Base-by-base conservation (phyloP, 2,113 vertebrate species). In the Montifringilla adamsi region DNA sequence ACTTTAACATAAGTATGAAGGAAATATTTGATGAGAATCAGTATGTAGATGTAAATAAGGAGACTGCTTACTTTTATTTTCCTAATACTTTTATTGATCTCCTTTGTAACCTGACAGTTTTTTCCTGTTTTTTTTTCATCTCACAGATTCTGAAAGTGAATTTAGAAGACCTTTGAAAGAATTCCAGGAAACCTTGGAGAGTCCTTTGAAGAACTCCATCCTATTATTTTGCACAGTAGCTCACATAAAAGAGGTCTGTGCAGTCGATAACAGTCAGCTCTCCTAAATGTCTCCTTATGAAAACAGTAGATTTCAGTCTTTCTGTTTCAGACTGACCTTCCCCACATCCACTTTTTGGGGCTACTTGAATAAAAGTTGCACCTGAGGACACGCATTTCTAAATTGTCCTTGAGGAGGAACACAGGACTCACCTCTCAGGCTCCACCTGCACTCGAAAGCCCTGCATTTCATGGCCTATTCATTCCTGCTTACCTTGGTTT, bases 381-480 rank as follows among this genome's bases (percentile, higher is more conserved):
- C 30, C 5, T 14, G 31, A 49, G 27, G 33, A 41, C 9, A 27
- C 12, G 37, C 4, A 20, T 0, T 60, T 83, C 47, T 55, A 20
- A 49, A 17, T 7, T 58, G 22, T 66, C 3, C 1, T 18, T 30
- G 43, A 18, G 33, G 28, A 50, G 35, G 47, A 82, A 19, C 21
- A 63, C 6, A 22, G 39, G 10, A 59, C 24, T 46, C 5, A 2
- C 15, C 9, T 43, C 26, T 64, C 33, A 62, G 37, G 7, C 18
- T 89, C n/a, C 31, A 41, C 24, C 26, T 53, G 8, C 15, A 24
- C 28, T 43, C 0, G 0, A 52, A 37, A 2, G 0, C 17, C 5
- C 30, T 30, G 14, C 13, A 9, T 33, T 55, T 55, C n/a, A 35
- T 7, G 10, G 39, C 4, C 2, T 44, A 10, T 37, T 87, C 1